These are phyloP conservation scores for Argyresthia goedartella DNA, from an alignment of 2,888 invertebrate genomes.

Conservation along the genomic window DNA sequence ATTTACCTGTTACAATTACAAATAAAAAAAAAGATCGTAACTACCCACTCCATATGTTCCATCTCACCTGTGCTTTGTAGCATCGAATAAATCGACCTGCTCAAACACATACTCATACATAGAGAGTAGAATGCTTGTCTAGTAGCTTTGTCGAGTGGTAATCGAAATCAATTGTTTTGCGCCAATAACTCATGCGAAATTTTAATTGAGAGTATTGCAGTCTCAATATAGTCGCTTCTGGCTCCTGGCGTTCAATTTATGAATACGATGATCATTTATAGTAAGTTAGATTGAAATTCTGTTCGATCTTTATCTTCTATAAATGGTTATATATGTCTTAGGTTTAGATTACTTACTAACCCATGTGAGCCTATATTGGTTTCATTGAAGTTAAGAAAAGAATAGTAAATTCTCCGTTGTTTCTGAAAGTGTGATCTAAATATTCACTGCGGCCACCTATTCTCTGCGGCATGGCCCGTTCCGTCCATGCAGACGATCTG, in stretches of 20 bases:
- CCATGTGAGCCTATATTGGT: too few relatives aligned
- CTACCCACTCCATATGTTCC: too few relatives aligned
- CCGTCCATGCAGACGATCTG: conserved; percentile 38
- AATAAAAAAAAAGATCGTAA: too few relatives aligned
- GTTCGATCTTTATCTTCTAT: not conserved
- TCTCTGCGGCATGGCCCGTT: not conserved
- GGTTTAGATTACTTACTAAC: too few relatives aligned
- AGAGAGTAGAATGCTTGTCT: conserved; percentile 37
- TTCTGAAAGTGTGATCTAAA: not conserved
- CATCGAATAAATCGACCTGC: conserved; percentile 2
- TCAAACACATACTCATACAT: conserved; percentile 5
- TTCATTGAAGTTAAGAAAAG: not conserved
- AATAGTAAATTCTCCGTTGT: not conserved
- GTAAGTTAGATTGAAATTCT: conserved; percentile 5
- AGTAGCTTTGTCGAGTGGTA: conserved; percentile 55
- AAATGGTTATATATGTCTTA: too few relatives aligned
- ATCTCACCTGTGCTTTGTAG: not conserved
- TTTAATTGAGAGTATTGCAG: conserved; percentile 58
- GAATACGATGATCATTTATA: not conserved
- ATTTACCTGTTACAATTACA: too few relatives aligned
- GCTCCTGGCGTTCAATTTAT: conserved; percentile 10
- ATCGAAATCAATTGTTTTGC: conserved; percentile 64
- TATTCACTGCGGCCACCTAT: not conserved
- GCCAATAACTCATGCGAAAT: conserved; percentile 47
- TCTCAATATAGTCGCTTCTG: conserved; percentile 30